Conservation (phyloP, 1,140 invertebrate genomes). For the Platyscapa corneri region DNA sequence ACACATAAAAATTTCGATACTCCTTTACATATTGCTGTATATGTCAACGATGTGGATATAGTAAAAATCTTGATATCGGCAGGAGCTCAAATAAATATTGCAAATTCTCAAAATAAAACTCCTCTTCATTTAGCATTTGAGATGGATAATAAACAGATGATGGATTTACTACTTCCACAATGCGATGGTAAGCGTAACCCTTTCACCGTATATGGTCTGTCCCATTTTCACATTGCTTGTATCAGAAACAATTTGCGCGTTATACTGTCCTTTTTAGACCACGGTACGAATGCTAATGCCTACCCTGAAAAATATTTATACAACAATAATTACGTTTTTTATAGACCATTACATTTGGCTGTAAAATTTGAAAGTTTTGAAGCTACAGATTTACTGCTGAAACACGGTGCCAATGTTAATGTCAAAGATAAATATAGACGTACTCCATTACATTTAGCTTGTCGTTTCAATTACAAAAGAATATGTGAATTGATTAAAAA, state of each 20-base stretch:
- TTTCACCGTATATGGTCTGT: slow-evolving; percentile 40
- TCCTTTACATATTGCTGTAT: slow-evolving; percentile 29
- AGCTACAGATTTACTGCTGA: slow-evolving; percentile 28
- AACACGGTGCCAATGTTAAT: slow-evolving; percentile 39
- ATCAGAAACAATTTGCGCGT: slow-evolving; percentile 27
- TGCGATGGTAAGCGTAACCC: slow-evolving; percentile 37
- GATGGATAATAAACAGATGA: slow-evolving; percentile 8
- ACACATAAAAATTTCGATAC: background rate
- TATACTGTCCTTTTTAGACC: background rate
- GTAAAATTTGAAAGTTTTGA: slow-evolving; percentile 28
- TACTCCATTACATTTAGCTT: slow-evolving; percentile 31
- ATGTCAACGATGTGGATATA: background rate
- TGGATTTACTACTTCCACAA: slow-evolving; percentile 11
- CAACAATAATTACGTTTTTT: slow-evolving; percentile 29
- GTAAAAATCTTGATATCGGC: slow-evolving; percentile 9
- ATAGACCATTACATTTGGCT: slow-evolving; percentile 32
- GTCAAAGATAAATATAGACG: slow-evolving; percentile 27
- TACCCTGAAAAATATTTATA: slow-evolving; percentile 40
- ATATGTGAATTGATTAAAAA: slow-evolving; percentile 19
- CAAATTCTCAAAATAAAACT: background rate
- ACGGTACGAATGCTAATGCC: slow-evolving; percentile 34
- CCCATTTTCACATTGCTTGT: slow-evolving; percentile 46
- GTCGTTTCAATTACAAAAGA: slow-evolving; percentile 24
- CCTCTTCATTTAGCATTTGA: slow-evolving; percentile 33
- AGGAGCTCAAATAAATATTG: background rate